Evolutionary conservation across 1,140 invertebrate species (phyloP).

Genomic region (Trichoplusia ni): DNA sequence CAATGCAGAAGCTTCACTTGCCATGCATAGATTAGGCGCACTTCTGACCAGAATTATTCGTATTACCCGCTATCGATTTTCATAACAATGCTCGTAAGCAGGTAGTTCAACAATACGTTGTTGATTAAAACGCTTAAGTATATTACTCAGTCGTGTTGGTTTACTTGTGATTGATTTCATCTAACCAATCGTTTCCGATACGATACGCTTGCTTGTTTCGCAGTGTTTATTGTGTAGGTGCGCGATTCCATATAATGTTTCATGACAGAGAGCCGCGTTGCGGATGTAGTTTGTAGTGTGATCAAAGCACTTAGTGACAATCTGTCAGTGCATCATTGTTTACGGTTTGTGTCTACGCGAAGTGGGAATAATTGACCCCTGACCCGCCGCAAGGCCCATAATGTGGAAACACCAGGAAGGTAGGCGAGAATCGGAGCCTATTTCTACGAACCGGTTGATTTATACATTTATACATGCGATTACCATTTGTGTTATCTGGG

Average conservation of each 20-base stretch:
- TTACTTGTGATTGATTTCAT: constrained; percentile 45
- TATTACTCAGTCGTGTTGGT: neutral
- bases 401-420: constrained; percentile 30
- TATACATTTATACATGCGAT: neutral
- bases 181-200: constrained; percentile 43
- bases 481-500: constrained; percentile 15
- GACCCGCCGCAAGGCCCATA: constrained; percentile 17
- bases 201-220: constrained; percentile 27
- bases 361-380: constrained; percentile 40
- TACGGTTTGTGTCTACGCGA: constrained; percentile 8
- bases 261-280: constrained; percentile 25
- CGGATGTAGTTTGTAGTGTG: constrained; percentile 1
- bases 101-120: neutral
- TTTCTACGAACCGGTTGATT: constrained; percentile 26
- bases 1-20: neutral
- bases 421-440: constrained; percentile 20
- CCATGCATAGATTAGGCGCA: neutral
- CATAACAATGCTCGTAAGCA: neutral
- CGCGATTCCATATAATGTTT: constrained; percentile 26
- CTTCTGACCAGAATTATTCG: neutral
- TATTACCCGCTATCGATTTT: neutral
- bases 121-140: neutral
- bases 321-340: constrained; percentile 27
- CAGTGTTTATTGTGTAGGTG: constrained; percentile 25
- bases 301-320: constrained; percentile 22